phyloP scores from a whole-genome alignment of 2,113 vertebrate species.

The Psittacula cyanocephala region DNA sequence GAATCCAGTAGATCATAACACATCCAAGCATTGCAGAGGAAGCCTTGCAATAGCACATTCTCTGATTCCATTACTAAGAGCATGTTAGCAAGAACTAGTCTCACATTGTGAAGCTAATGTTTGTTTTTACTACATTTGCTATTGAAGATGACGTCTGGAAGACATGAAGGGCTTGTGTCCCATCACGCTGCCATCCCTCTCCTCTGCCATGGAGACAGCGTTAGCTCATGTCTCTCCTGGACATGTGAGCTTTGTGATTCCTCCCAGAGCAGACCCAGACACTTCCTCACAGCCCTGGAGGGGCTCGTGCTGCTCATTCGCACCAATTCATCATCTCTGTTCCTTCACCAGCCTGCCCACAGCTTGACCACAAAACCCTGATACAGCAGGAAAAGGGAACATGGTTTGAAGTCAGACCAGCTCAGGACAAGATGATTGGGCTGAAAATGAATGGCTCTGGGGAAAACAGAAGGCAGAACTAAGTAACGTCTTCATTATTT shows the following conservation, averaged over 20 bases:
- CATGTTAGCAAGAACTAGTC: neutral
- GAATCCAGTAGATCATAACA: neutral
- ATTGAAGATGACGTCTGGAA: neutral
- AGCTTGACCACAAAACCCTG: neutral
- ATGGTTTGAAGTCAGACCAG: neutral
- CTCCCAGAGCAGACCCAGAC: neutral
- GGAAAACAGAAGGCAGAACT: neutral
- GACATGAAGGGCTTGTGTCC: neutral
- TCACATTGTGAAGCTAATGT: neutral
- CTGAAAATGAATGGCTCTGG: neutral
- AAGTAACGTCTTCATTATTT: neutral
- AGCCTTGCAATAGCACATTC: neutral
- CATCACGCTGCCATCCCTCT: neutral
- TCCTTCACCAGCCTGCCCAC: neutral
- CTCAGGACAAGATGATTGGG: neutral
- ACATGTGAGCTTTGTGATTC: neutral
- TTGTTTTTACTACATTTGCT: neutral
- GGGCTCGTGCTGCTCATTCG: neutral
- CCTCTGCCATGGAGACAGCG: neutral
- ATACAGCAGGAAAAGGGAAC: neutral
- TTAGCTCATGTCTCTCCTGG: neutral
- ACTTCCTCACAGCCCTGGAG: neutral
- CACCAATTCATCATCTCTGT: neutral
- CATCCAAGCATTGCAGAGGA: neutral
- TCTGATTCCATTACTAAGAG: neutral